phyloP scores from a whole-genome alignment of 2,888 invertebrate genomes.

The Lamproptera curius region DNA sequence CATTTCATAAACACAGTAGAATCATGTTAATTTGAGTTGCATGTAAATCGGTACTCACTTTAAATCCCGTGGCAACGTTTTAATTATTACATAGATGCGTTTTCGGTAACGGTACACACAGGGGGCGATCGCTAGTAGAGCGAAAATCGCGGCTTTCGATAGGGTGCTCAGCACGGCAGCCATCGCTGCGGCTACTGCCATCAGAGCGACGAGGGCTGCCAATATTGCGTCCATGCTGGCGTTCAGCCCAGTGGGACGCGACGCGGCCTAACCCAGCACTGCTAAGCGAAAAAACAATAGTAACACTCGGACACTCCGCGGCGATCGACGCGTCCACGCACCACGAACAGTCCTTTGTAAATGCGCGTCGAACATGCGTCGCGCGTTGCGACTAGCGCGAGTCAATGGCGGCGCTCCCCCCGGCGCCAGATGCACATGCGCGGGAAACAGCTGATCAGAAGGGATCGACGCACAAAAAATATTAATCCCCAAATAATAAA shows the following conservation, averaged over 20 bases:
- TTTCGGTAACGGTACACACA: constrained; percentile 76
- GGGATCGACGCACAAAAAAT: constrained; percentile 38
- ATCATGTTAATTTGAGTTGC: too few relatives aligned
- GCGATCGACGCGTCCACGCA: constrained; percentile 42
- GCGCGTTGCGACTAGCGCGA: constrained; percentile 24
- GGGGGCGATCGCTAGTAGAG: constrained; percentile 74
- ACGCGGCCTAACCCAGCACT: constrained; percentile 36
- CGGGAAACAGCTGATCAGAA: constrained; percentile 64
- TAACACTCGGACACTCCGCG: constrained; percentile 38
- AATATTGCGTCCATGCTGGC: constrained; percentile 76
- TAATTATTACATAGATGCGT: constrained; percentile 79
- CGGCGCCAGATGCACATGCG: constrained; percentile 64
- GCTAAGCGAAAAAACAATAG: constrained; percentile 36
- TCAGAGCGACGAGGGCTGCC: constrained; percentile 71
- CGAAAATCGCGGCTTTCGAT: constrained; percentile 85
- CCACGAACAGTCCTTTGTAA: constrained; percentile 38
- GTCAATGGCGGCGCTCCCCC: constrained; percentile 52
- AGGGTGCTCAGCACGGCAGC: constrained; percentile 79
- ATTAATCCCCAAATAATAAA: constrained; percentile 41
- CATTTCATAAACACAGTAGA: too few relatives aligned
- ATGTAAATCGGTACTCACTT: too few relatives aligned
- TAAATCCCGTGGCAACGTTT: constrained; percentile 81
- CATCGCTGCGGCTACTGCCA: constrained; percentile 76
- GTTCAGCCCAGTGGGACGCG: constrained; percentile 61
- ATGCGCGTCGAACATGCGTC: constrained; percentile 41